Base-by-base conservation (phyloP, 2,888 invertebrate species). In the Nomada hirtipes region DNA sequence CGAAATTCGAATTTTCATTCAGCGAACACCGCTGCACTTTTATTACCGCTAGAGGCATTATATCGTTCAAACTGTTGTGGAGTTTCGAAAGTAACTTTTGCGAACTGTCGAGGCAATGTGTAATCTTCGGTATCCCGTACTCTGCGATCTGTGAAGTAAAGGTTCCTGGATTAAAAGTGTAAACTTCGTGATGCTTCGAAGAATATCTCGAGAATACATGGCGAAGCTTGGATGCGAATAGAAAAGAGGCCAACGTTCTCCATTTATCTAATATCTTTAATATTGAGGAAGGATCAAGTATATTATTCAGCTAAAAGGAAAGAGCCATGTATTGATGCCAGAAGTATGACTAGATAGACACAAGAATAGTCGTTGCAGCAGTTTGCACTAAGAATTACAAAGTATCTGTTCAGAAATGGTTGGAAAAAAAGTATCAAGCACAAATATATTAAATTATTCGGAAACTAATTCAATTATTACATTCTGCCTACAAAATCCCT, bases 11-110 rank as follows among this genome's bases (percentile, higher is more conserved):
- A 70, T 76, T 76, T 70, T 79, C 64, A 65, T 76, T 70, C 64
- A 23, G 65, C 26, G 70, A 29, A 65, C 65, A 52, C 53, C 60
- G 42, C 55, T 68, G 63, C 50, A 63, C 71, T 71, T 80, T 78
- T 69, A 71, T 72, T 70, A 57, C 52, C 47, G n/a, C 44, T 53
- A 1, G 29, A 83, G 69, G 70, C 65, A 80, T 83, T 80, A 70
- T 55, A 59, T 69, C 72, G 79, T 59, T 82, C 23, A 75, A 79
- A 74, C 67, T 74, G 61, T 79, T 72, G 52, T 26, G n/a, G 63
- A 82, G 79, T 82, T 79, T 82, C 67, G 68, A 72, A 82, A 73
- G 61, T 47, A 79, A 79, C 59, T 76, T 79, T 63, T 29, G 57
- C 57, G 53, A 79, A 68, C 71, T 67, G 67, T 79, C 71, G 75